A percentile compares a stretch with the other conserved stretches of the same genome.
phyloP scores from a whole-genome alignment of 2,113 vertebrate genomes.

The Oceanites oceanicus region DNA sequence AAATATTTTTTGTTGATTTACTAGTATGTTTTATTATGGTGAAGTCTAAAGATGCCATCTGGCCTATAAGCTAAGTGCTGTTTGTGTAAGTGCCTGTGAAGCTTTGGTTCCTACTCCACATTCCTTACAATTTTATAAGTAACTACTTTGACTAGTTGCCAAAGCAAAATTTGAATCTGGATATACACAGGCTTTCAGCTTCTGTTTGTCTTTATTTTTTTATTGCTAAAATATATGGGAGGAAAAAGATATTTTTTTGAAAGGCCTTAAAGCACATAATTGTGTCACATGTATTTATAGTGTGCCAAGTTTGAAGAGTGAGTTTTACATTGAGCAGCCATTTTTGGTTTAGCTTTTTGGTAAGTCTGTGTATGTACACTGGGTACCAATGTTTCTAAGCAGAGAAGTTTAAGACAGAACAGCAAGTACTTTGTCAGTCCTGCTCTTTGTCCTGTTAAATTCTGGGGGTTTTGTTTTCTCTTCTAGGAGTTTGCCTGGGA shows the following conservation, averaged over 20 bases:
- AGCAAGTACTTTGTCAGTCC: background rate
- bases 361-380: background rate
- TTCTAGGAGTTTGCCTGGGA: constrained; percentile 77
- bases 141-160: background rate
- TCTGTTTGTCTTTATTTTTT: background rate
- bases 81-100: background rate
- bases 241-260: background rate
- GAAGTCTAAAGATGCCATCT: background rate
- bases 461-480: background rate
- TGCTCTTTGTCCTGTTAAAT: background rate
- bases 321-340: background rate
- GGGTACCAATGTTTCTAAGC: background rate
- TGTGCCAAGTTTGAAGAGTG: background rate
- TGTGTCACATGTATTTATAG: background rate
- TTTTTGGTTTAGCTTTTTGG: background rate
- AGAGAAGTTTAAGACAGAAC: background rate
- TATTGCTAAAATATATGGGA: background rate
- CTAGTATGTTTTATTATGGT: background rate
- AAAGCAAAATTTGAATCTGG: background rate
- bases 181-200: background rate
- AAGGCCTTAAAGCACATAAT: background rate
- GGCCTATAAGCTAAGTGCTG: background rate
- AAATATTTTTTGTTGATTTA: background rate
- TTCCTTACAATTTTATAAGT: background rate
- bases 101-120: background rate